Evolutionary conservation across 1,140 invertebrate genomes (phyloP), one percentile per base, ranked within the genome.

Genomic region (Luehdorfia chinensis): DNA sequence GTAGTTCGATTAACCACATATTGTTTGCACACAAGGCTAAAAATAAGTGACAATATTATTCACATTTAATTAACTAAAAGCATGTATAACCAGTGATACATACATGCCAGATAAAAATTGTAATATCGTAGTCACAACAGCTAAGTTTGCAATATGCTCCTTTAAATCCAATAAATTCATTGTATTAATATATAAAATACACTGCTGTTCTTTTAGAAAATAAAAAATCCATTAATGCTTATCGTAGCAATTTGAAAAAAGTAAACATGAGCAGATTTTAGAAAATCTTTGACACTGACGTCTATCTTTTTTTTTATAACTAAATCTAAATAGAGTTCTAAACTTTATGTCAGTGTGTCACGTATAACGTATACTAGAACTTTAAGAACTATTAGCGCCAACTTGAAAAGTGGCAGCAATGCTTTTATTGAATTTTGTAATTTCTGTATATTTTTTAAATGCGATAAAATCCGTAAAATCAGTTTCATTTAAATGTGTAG

Each of bases 1-100:
- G 92, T 92, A 13, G 90, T 90, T 45, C 88, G 88, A 76, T 92
- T 92, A 56, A 78, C 75, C 4, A 92, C 87, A 77, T 91, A 92
- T 76, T 92, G 91, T 53, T 84, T 88, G 62, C 92, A 93, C 9
- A 93, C 90, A 25, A 93, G 75, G 27, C 93, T 94, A 70, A 66
- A 89, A 90, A 47, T 75, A 72, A 21, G 25, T 49, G 9, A 37
- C 18, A 25, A 45, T 58, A 71, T 57, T 27, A 23, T 34, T 41
- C 23, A 47, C 12, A 44, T 56, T 58, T 41, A 64, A 47, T 39
- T 27, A 53, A 56, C 54, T 47, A 30, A 43, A 28, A 50, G 5
- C 8, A 1, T 14, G 30, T 45, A 9, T 45, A 52, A 45, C 11
- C 37, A 19, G 43, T 28, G 37, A 32, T 54, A 67, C 72, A 50